Evolutionary conservation across 2,797 vertebrate species (phyloP).

Genomic region (Chanos chanos): DNA sequence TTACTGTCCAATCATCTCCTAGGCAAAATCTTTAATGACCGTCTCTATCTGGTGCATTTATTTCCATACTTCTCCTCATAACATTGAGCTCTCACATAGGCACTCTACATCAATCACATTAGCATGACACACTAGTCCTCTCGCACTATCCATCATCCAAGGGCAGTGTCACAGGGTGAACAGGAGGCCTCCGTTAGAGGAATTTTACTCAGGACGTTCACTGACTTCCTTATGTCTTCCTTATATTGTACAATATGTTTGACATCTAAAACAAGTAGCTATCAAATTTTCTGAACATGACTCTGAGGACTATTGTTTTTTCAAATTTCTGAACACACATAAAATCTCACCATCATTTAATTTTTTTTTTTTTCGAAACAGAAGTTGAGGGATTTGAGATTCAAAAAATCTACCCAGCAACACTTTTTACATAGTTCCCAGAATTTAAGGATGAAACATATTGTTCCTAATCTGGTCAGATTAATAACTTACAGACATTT

Average conservation of each 20-base stretch:
- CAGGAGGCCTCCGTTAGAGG: background rate
- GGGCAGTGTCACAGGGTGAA: background rate
- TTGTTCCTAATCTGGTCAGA: slow-evolving; percentile 33
- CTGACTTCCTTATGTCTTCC: too few relatives aligned
- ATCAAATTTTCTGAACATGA: too few relatives aligned
- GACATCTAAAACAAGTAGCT: too few relatives aligned
- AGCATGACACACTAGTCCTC: slow-evolving; percentile 6
- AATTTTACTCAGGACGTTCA: background rate
- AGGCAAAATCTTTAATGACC: slow-evolving; percentile 4
- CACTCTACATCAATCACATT: slow-evolving; percentile 29
- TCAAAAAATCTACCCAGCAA: too few relatives aligned
- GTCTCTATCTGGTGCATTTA: slow-evolving; percentile 23
- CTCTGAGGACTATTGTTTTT: too few relatives aligned
- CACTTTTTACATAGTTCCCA: too few relatives aligned
- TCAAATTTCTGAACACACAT: too few relatives aligned
- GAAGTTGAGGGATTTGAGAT: background rate
- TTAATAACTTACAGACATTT: slow-evolving; percentile 8
- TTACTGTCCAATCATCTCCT: slow-evolving; percentile 27
- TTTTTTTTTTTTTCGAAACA: too few relatives aligned
- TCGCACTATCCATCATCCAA: background rate
- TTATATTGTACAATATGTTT: too few relatives aligned
- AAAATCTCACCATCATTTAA: too few relatives aligned
- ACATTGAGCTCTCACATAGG: slow-evolving; percentile 9
- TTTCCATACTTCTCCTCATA: slow-evolving; percentile 19
- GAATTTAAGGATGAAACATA: background rate